Conservation (phyloP, 1,140 invertebrate species). For the Mya arenaria region DNA sequence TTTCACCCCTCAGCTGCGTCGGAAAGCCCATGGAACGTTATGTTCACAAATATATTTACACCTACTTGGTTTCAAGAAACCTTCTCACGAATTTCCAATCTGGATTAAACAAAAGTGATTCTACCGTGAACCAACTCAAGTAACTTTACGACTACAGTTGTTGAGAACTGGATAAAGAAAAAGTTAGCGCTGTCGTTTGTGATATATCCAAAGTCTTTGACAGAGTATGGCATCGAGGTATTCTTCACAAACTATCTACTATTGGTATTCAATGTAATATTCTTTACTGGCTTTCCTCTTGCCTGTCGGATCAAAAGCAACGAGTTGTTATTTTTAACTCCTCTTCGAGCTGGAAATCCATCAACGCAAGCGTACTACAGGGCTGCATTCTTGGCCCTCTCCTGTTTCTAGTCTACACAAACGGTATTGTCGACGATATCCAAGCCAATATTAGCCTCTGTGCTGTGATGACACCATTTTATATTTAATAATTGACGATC, state of each 20-base stretch:
- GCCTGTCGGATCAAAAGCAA: not conserved
- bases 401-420: not conserved
- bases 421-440: not conserved
- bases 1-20: not conserved
- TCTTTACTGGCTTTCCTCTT: not conserved
- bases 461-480: not conserved
- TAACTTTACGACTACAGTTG: not conserved
- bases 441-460: not conserved
- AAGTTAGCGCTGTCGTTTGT: not conserved
- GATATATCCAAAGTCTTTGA: slow-evolving; percentile 1
- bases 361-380: not conserved
- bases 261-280: not conserved
- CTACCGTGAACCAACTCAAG: not conserved
- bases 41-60: not conserved
- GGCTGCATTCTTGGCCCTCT: not conserved
- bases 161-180: not conserved
- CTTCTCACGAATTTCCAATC: not conserved
- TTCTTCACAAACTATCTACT: not conserved
- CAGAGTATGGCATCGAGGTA: not conserved
- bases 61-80: not conserved
- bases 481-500: not conserved
- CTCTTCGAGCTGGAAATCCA: not conserved
- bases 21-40: not conserved
- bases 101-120: not conserved
- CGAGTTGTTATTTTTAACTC: not conserved